phyloP scores from a whole-genome alignment of 2,797 vertebrate species.

The Decapterus maruadsi region DNA sequence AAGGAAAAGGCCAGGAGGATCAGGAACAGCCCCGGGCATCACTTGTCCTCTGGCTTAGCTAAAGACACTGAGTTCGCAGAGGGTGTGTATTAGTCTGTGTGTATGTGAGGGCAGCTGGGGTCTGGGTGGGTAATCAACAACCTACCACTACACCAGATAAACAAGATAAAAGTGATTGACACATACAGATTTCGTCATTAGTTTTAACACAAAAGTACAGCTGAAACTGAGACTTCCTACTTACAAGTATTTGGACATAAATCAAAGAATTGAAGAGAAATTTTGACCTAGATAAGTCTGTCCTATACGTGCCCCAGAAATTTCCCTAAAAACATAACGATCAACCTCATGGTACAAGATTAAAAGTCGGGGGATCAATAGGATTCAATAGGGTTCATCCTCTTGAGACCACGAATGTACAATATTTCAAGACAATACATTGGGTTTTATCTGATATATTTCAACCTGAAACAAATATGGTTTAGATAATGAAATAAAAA shows the following conservation, averaged over 20 bases:
- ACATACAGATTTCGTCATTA: not conserved
- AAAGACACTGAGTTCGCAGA: conserved; percentile 60
- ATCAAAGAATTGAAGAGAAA: no score
- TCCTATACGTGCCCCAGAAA: no score
- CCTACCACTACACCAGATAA: not conserved
- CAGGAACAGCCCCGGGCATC: conserved; percentile 70
- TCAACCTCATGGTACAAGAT: not conserved
- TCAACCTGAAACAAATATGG: not conserved
- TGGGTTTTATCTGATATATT: no score
- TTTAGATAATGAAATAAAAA: not conserved
- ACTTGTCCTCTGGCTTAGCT: conserved; percentile 69
- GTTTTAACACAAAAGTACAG: not conserved
- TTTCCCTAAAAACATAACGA: not conserved
- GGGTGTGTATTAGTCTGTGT: conserved; percentile 3
- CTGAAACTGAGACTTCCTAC: not conserved
- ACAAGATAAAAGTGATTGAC: not conserved
- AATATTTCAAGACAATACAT: no score
- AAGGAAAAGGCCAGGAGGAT: conserved; percentile 80
- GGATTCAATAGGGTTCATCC: not conserved
- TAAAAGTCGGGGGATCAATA: no score
- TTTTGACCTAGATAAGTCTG: not conserved
- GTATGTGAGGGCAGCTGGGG: not conserved
- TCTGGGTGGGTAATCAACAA: conserved; percentile 1
- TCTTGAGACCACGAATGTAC: no score
- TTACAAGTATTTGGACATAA: no score